These are phyloP conservation scores for Macquaria ambigua DNA, from an alignment of 2,113 vertebrate genomes.

Conservation along the genomic window DNA sequence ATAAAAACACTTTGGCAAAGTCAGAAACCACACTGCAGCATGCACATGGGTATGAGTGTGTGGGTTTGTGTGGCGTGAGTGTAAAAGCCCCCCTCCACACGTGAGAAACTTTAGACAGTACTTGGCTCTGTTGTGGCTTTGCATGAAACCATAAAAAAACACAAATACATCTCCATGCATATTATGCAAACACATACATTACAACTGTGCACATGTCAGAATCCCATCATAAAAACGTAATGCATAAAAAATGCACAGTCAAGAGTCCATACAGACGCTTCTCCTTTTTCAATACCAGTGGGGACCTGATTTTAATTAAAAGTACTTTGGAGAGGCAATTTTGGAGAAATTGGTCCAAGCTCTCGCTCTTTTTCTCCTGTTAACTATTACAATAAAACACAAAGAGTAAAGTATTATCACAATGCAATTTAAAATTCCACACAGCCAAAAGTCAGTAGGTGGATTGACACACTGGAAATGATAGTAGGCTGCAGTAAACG, in stretches of 20 bases:
- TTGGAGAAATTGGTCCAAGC: background rate
- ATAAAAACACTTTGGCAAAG: constrained; percentile 76
- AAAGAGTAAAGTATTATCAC: background rate
- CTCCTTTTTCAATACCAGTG: background rate
- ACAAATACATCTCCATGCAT: constrained; percentile 18
- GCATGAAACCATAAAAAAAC: constrained; percentile 21
- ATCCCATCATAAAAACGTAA: background rate
- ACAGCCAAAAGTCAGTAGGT: background rate
- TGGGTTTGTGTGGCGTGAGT: constrained; percentile 21
- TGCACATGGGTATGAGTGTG: constrained; percentile 20
- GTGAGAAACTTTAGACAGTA: constrained; percentile 52
- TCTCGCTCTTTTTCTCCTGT: background rate
- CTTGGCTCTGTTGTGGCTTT: constrained; percentile 52
- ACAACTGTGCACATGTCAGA: constrained; percentile 4
- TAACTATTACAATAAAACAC: background rate
- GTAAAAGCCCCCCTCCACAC: constrained; percentile 6
- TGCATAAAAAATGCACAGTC: background rate
- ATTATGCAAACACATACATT: constrained; percentile 5
- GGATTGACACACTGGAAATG: background rate
- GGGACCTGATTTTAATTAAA: background rate
- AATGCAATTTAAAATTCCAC: background rate
- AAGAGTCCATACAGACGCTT: background rate
- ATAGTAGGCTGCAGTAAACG: background rate
- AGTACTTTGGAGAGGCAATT: background rate
- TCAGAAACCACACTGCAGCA: constrained; percentile 62